Percentiles rank a stretch among this genome's conserved stretches.
Evolutionary conservation across 1,140 invertebrate species (phyloP).

Genomic region (Ridgeia piscesae): DNA sequence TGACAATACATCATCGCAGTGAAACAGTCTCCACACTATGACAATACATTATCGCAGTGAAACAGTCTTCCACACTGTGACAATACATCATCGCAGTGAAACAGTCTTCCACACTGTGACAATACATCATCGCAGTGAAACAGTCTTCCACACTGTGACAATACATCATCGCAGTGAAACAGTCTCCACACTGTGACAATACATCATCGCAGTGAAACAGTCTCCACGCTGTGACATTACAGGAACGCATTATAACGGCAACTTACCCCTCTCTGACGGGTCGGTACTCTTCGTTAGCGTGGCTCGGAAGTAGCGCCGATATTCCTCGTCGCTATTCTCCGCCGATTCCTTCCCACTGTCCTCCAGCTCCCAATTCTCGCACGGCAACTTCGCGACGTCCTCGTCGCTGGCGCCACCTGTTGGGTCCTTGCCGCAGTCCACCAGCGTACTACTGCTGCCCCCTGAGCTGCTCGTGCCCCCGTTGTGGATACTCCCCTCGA

Average conservation of each 20-base stretch:
- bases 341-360: slow-evolving; percentile 12
- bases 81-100: not conserved
- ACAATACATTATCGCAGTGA: not conserved
- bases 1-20: not conserved
- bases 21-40: too few species aligned
- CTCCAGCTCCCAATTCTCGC: not conserved
- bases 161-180: not conserved
- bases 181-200: not conserved
- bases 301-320: slow-evolving; percentile 31
- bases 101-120: too few species aligned
- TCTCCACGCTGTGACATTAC: not conserved
- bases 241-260: not conserved
- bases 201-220: not conserved
- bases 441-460: not conserved
- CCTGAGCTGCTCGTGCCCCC: not conserved
- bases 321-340: slow-evolving; percentile 28
- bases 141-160: not conserved
- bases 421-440: not conserved
- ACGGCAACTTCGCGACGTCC: not conserved
- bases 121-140: not conserved
- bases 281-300: slow-evolving; percentile 21
- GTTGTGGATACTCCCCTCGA: not conserved
- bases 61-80: not conserved
- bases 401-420: not conserved
- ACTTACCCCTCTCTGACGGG: slow-evolving; percentile 39